phyloP scores from a whole-genome alignment of 2,113 vertebrate genomes.

The Fregata magnificens region DNA sequence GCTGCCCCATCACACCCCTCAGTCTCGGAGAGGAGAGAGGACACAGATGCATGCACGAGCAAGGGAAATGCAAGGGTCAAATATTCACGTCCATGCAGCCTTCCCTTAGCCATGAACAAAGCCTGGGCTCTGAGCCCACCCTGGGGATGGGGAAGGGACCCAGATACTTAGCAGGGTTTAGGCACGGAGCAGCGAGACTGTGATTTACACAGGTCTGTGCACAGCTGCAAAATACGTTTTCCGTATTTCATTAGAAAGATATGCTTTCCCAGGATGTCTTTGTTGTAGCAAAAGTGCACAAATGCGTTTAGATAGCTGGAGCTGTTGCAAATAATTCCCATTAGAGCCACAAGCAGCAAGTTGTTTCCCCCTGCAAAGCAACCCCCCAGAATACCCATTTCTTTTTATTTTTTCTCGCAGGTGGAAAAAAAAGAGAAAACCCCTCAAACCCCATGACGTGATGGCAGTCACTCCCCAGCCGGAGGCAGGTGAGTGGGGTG shows the following conservation, averaged over 20 bases:
- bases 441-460: background rate
- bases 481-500: background rate
- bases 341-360: background rate
- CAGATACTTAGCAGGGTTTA: background rate
- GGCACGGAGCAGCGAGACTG: fast-evolving
- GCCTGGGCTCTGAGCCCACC: fast-evolving
- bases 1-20: background rate
- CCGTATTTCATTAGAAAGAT: background rate
- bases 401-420: background rate
- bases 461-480: background rate
- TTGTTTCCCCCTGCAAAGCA: background rate
- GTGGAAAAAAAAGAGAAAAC: background rate
- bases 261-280: fast-evolving
- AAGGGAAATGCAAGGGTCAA: background rate
- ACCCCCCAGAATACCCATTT: fast-evolving
- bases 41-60: fast-evolving
- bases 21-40: background rate
- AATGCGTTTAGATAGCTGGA: background rate
- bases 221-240: background rate
- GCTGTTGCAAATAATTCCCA: background rate
- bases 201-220: background rate
- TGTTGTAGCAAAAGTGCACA: background rate
- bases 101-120: fast-evolving
- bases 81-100: fast-evolving
- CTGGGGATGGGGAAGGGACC: background rate